These are phyloP conservation scores for Brachyhypopomus occidentalis DNA, from an alignment of 2,113 vertebrate genomes.

Conservation along the genomic window DNA sequence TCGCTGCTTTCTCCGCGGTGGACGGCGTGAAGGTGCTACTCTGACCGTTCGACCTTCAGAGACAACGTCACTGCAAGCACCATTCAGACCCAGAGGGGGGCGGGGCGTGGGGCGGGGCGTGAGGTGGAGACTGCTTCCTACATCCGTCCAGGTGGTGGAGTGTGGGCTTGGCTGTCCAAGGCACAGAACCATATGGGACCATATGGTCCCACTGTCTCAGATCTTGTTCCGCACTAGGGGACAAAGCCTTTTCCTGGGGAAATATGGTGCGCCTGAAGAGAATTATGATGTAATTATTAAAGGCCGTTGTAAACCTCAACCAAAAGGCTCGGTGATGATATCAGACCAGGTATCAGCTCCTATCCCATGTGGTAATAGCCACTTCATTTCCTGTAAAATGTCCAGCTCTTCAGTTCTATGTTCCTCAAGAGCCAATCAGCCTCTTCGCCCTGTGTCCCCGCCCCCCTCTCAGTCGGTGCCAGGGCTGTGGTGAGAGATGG, in stretches of 20 bases:
- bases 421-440: neutral
- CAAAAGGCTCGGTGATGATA: neutral
- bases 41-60: conserved; percentile 6
- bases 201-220: conserved; percentile 16
- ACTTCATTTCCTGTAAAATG: neutral
- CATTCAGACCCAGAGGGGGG: neutral
- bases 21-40: neutral
- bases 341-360: neutral
- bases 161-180: neutral
- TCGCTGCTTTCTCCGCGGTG: neutral
- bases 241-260: neutral
- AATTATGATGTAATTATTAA: neutral
- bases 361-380: neutral
- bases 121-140: neutral
- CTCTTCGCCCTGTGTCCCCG: neutral
- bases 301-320: neutral
- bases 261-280: neutral
- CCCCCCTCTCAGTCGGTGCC: neutral
- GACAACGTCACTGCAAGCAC: neutral
- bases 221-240: conserved; percentile 38
- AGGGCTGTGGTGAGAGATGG: neutral
- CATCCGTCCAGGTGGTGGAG: neutral
- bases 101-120: neutral
- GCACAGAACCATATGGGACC: conserved; percentile 40
- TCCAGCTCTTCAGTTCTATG: neutral